Evolutionary conservation across 2,113 vertebrate genomes (phyloP).

Genomic region (Pygoscelis adeliae): DNA sequence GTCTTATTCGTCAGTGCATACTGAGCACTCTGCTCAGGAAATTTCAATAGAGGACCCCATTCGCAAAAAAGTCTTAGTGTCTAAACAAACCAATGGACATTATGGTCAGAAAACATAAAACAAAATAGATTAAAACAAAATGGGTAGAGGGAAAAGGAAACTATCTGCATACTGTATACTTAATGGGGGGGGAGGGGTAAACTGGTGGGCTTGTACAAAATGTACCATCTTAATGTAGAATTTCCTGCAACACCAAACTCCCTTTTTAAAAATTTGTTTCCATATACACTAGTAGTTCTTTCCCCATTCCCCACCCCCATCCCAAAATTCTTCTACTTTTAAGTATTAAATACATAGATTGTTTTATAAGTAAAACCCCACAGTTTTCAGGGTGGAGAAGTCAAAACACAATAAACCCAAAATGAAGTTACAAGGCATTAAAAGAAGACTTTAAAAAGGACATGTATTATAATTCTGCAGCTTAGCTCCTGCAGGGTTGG

Average conservation of each 20-base stretch:
- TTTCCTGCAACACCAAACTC: neutral
- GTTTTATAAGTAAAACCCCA: neutral
- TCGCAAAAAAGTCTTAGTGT: neutral
- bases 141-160: neutral
- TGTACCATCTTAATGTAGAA: neutral
- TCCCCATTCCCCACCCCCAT: neutral
- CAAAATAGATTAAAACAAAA: neutral
- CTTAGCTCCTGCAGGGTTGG: neutral
- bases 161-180: neutral
- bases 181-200: fast-evolving
- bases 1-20: neutral
- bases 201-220: neutral
- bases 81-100: neutral
- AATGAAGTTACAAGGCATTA: neutral
- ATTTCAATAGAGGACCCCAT: neutral
- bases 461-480: neutral
- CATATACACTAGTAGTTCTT: neutral
- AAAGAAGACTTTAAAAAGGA: neutral
- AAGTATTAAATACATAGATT: neutral
- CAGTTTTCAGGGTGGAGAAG: neutral
- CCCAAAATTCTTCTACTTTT: neutral
- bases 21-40: neutral
- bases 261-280: neutral
- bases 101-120: neutral
- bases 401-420: neutral